Conservation (phyloP, 1,140 invertebrate species). For the Marisa cornuarietis region DNA sequence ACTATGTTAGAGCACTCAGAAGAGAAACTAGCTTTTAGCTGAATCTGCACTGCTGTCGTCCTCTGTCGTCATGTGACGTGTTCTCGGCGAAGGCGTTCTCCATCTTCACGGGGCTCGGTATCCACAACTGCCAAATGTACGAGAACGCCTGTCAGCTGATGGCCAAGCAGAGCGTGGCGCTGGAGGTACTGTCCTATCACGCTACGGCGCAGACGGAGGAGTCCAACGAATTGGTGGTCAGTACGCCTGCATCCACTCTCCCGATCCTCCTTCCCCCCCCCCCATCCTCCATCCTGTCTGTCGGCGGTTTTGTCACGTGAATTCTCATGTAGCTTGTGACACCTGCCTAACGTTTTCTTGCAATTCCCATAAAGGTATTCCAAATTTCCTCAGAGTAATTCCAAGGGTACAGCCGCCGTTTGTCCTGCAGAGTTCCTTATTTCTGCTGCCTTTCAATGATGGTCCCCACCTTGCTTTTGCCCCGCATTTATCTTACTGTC, state of each 20-base stretch:
- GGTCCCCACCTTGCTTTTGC: too few relatives aligned
- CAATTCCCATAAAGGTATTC: too few relatives aligned
- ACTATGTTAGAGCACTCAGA: not conserved
- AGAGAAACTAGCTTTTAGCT: not conserved
- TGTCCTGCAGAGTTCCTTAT: too few relatives aligned
- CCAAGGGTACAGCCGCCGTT: too few relatives aligned
- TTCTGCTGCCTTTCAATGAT: too few relatives aligned
- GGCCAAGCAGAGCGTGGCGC: slow-evolving; percentile 94
- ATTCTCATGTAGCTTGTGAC: too few relatives aligned
- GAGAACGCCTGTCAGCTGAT: slow-evolving; percentile 80
- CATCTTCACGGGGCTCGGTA: slow-evolving; percentile 96
- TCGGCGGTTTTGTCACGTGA: too few relatives aligned
- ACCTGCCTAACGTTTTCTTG: too few relatives aligned
- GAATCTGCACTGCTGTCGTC: not conserved
- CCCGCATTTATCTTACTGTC: too few relatives aligned
- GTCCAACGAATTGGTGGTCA: slow-evolving; percentile 68
- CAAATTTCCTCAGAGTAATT: too few relatives aligned
- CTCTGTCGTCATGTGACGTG: not conserved
- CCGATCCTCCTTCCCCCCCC: too few relatives aligned
- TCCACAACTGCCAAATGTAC: slow-evolving; percentile 98
- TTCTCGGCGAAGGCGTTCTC: slow-evolving; percentile 91
- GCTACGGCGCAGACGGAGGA: slow-evolving; percentile 90
- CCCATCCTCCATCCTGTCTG: too few relatives aligned
- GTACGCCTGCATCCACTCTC: not conserved
- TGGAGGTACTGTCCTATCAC: slow-evolving; percentile 97